Conservation (phyloP, 2,113 vertebrate species). For the Scatophagus argus region DNA sequence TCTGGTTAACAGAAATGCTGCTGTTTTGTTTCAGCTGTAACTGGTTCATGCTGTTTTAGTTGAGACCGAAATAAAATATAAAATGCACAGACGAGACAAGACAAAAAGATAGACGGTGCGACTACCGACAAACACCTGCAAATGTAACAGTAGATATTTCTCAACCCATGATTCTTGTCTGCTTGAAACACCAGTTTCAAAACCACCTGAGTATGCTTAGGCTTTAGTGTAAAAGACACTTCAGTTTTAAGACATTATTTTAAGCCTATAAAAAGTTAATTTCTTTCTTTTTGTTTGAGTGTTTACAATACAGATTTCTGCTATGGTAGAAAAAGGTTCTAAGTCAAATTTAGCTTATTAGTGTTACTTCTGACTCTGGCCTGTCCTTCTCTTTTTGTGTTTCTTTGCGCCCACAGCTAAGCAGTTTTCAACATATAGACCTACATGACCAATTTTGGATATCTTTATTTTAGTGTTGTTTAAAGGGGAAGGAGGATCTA, state of each 20-base stretch:
- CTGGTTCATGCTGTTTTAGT: not conserved
- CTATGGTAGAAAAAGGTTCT: not conserved
- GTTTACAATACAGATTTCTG: not conserved
- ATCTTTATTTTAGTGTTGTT: not conserved
- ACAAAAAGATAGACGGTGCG: too few species aligned
- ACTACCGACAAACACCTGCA: too few species aligned
- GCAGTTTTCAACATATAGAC: not conserved
- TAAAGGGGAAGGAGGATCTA: not conserved
- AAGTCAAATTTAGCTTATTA: not conserved
- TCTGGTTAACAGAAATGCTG: not conserved
- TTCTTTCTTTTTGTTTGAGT: not conserved
- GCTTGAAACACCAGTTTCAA: not conserved
- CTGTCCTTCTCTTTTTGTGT: not conserved
- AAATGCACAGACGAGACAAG: not conserved
- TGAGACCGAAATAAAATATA: not conserved
- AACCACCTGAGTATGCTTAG: too few species aligned
- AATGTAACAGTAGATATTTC: not conserved
- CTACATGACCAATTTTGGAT: constrained; percentile 59
- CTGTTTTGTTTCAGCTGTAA: not conserved
- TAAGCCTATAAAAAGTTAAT: not conserved
- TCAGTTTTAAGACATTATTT: not conserved
- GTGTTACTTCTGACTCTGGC: not conserved
- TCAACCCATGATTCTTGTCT: not conserved
- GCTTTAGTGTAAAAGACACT: not conserved
- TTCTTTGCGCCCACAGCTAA: not conserved